Percentiles rank a stretch among this genome's conserved stretches.
phyloP scores from a whole-genome alignment of 92 coral and sea anemone species.

The Nematostella vectensis region DNA sequence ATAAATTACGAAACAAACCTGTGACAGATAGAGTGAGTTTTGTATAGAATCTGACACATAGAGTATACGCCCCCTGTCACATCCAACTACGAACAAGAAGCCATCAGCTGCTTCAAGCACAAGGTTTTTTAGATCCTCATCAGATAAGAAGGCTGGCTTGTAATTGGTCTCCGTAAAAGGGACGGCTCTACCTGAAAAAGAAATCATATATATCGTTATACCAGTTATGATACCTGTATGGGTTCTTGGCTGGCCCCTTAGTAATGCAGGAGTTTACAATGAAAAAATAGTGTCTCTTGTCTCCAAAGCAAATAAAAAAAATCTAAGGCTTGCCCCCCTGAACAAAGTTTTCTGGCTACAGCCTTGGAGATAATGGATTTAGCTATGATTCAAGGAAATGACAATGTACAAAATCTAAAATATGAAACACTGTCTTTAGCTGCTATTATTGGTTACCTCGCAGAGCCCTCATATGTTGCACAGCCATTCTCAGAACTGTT shows the following conservation, averaged over 20 bases:
- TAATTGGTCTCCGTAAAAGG: slow-evolving; percentile 74
- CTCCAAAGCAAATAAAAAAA: too few relatives aligned
- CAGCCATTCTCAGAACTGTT: slow-evolving; percentile 86
- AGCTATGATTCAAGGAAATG: too few relatives aligned
- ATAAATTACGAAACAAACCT: slow-evolving; percentile 28
- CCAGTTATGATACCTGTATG: too few relatives aligned
- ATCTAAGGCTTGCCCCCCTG: too few relatives aligned
- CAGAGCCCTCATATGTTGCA: slow-evolving; percentile 89
- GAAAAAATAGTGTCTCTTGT: too few relatives aligned
- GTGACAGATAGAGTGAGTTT: slow-evolving; percentile 46
- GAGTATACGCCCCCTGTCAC: slow-evolving; percentile 82
- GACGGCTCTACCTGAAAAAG: slow-evolving; percentile 46
- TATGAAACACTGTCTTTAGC: too few relatives aligned
- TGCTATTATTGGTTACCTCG: too few relatives aligned
- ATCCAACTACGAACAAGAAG: slow-evolving; percentile 76
- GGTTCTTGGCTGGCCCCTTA: background rate
- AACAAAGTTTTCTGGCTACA: too few relatives aligned
- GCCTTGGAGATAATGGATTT: too few relatives aligned
- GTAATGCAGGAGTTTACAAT: background rate
- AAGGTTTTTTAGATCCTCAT: slow-evolving; percentile 72
- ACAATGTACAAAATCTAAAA: too few relatives aligned
- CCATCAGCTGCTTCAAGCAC: slow-evolving; percentile 88
- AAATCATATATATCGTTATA: too few relatives aligned
- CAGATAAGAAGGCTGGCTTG: slow-evolving; percentile 89
- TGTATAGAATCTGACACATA: slow-evolving; percentile 85